Evolutionary conservation across 2,797 vertebrate genomes (phyloP).

Genomic region (Valencia hispanica): DNA sequence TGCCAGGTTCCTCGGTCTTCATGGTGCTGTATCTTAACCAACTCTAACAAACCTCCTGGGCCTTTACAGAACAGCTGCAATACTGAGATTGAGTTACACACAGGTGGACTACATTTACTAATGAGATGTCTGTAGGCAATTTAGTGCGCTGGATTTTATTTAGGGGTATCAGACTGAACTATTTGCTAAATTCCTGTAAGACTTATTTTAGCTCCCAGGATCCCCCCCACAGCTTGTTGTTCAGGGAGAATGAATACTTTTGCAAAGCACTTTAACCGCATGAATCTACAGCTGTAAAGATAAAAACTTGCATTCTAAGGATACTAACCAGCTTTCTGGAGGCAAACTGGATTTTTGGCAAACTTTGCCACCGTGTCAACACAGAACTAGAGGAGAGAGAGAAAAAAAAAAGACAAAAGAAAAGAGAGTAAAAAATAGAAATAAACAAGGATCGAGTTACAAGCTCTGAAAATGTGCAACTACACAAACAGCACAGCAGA

Average conservation of each 20-base stretch:
- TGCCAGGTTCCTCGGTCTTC: too few species aligned
- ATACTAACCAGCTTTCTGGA: slow-evolving; percentile 88
- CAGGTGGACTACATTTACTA: background rate
- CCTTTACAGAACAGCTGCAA: too few species aligned
- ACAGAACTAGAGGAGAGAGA: slow-evolving; percentile 82
- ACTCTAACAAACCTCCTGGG: background rate
- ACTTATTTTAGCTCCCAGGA: background rate
- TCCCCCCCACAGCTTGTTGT: too few species aligned
- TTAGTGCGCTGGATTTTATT: background rate
- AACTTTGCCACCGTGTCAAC: slow-evolving; percentile 84
- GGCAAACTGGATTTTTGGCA: slow-evolving; percentile 75
- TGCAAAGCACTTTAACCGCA: background rate
- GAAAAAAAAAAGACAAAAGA: background rate
- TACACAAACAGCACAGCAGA: slow-evolving; percentile 34
- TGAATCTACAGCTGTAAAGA: background rate
- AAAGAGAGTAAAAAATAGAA: background rate
- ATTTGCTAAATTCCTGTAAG: background rate
- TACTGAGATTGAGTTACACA: background rate
- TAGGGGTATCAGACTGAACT: background rate
- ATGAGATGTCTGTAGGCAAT: background rate
- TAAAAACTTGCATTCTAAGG: background rate
- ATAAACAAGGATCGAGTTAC: background rate
- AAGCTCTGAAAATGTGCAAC: background rate
- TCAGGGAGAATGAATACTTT: background rate
- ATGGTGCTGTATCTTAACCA: background rate